Evolutionary conservation across 2,113 vertebrate species (phyloP).

Genomic region (Mugil cephalus): DNA sequence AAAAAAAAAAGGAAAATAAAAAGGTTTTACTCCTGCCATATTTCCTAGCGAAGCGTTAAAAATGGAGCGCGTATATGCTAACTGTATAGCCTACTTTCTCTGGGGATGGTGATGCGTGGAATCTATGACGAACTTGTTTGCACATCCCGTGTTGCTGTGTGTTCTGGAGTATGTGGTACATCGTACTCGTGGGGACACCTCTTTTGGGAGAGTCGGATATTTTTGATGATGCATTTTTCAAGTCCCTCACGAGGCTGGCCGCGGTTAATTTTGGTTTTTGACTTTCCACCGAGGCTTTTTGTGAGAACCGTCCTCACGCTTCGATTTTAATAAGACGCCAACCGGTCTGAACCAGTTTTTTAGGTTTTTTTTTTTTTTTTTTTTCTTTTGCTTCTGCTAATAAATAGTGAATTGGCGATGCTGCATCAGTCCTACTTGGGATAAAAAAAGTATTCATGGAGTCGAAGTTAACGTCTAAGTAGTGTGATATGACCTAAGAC

Average conservation of each 20-base stretch:
- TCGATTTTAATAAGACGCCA: slow-evolving; percentile 3
- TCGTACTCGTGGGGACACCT: slow-evolving; percentile 32
- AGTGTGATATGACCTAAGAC: slow-evolving; percentile 8
- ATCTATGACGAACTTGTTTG: slow-evolving; percentile 56
- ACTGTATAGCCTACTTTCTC: slow-evolving; percentile 34
- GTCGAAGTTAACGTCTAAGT: slow-evolving; percentile 19
- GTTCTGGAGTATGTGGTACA: slow-evolving; percentile 31
- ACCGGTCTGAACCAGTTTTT: slow-evolving; percentile 13
- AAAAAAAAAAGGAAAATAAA: not conserved
- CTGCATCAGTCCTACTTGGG: not conserved
- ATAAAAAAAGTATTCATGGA: slow-evolving; percentile 5
- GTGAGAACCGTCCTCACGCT: slow-evolving; percentile 9
- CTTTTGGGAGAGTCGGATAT: slow-evolving; percentile 43
- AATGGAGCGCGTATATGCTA: not conserved
- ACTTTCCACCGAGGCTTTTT: slow-evolving; percentile 25
- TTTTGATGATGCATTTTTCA: slow-evolving; percentile 54
- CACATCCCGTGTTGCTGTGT: slow-evolving; percentile 37
- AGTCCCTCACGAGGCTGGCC: slow-evolving; percentile 36
- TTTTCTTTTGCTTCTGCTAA: slow-evolving; percentile 1
- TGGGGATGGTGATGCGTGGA: slow-evolving; percentile 15
- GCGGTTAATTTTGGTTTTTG: slow-evolving; percentile 30
- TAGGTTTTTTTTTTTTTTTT: not conserved
- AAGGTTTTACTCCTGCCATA: not conserved
- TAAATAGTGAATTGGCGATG: not conserved
- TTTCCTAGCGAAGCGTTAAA: not conserved